Evolutionary conservation across 2,113 vertebrate genomes (phyloP).

Genomic region (Deroptyus accipitrinus): DNA sequence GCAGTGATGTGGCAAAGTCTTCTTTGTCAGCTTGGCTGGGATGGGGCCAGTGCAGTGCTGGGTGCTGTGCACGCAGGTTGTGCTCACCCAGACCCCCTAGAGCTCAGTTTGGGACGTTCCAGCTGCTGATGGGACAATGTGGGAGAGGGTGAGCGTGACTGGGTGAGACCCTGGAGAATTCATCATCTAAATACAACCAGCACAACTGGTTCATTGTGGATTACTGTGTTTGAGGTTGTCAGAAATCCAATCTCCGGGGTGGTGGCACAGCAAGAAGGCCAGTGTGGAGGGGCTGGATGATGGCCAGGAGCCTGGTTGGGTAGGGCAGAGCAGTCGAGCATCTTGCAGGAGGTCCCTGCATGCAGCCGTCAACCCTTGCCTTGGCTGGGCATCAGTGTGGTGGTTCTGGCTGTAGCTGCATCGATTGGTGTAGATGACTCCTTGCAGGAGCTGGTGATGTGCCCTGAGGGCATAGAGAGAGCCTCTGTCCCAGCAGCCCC

Average conservation of each 20-base stretch:
- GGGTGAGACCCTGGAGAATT: neutral
- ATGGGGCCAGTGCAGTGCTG: accelerated
- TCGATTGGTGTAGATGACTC: neutral
- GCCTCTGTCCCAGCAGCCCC: neutral
- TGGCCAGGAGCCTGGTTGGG: neutral
- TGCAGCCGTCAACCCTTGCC: neutral
- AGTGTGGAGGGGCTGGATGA: neutral
- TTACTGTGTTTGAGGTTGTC: accelerated
- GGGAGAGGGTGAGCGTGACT: accelerated
- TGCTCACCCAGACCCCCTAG: neutral
- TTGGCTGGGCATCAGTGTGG: neutral
- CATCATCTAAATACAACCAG: neutral
- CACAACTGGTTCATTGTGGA: neutral
- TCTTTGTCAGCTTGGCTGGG: neutral
- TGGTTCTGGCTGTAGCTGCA: neutral
- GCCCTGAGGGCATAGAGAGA: neutral
- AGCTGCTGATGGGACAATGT: neutral
- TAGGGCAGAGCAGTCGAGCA: neutral
- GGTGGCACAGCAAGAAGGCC: neutral
- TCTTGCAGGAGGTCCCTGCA: accelerated
- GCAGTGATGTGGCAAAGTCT: neutral
- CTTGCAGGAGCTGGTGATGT: neutral
- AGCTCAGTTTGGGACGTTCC: accelerated
- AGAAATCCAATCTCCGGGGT: too few species aligned
- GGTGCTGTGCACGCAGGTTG: neutral